phyloP scores from a whole-genome alignment of 2,888 invertebrate genomes.

The Villa cingulata region DNA sequence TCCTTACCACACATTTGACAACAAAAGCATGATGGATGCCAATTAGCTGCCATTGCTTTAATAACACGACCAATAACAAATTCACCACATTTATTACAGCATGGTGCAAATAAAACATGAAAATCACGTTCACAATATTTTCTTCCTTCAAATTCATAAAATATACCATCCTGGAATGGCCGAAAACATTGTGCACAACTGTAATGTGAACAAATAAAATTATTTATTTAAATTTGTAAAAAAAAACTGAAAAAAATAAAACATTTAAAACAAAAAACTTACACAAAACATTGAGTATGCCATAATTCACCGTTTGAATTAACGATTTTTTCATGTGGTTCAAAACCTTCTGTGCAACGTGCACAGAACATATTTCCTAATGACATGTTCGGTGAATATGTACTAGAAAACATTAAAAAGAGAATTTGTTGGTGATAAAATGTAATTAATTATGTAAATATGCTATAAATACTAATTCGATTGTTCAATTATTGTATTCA shows the following conservation, averaged over 20 bases:
- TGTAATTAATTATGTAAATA: too few relatives aligned
- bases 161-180: slow-evolving; percentile 92
- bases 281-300: slow-evolving; percentile 99
- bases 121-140: slow-evolving; percentile 99
- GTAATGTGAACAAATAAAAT: slow-evolving; percentile 3
- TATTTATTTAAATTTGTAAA: not conserved
- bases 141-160: slow-evolving; percentile 97
- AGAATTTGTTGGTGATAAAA: too few relatives aligned
- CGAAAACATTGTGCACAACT: slow-evolving; percentile 98
- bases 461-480: too few relatives aligned
- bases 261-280: slow-evolving; percentile 36
- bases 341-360: slow-evolving; percentile 92
- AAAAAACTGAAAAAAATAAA: not conserved
- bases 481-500: too few relatives aligned
- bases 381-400: slow-evolving; percentile 53
- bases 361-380: slow-evolving; percentile 88
- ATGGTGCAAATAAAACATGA: slow-evolving; percentile 89
- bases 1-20: slow-evolving; percentile 87
- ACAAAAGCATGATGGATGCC: slow-evolving; percentile 97
- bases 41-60: slow-evolving; percentile 97
- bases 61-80: slow-evolving; percentile 98
- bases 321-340: slow-evolving; percentile 93
- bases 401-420: too few relatives aligned
- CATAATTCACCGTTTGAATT: slow-evolving; percentile 97
- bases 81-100: slow-evolving; percentile 78